These are phyloP conservation scores for Ptychodera flava DNA, from an alignment of 35 echinoderm and acorn worm genomes.

Conservation along the genomic window DNA sequence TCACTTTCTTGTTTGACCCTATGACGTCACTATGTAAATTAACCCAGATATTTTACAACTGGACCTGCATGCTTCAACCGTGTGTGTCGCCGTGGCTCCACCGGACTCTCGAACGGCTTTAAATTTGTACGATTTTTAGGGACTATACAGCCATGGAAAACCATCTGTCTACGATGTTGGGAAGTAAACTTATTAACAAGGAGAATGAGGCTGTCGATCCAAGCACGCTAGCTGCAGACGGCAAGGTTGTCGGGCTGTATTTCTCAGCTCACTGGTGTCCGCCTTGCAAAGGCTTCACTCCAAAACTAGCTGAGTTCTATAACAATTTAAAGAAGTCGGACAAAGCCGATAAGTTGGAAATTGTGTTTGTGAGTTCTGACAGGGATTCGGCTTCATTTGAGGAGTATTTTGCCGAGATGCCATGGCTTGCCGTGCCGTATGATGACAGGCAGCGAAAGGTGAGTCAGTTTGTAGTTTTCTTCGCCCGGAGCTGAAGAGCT, in stretches of 20 bases:
- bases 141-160: not conserved
- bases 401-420: constrained; percentile 46
- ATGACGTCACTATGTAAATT: not conserved
- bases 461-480: too few species aligned
- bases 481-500: too few species aligned
- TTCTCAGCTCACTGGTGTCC: constrained; percentile 76
- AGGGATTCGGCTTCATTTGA: constrained; percentile 11
- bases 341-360: constrained; percentile 25
- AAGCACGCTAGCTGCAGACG: not conserved
- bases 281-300: constrained; percentile 48
- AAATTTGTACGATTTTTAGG: not conserved
- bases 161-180: not conserved
- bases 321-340: constrained; percentile 33
- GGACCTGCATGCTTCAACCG: not conserved
- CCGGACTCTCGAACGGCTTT: not conserved
- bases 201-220: not conserved
- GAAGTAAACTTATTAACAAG: constrained; percentile 5
- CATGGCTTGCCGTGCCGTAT: constrained; percentile 53
- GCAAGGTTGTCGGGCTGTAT: constrained; percentile 50
- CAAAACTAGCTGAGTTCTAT: constrained; percentile 52
- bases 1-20: not conserved
- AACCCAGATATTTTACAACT: not conserved
- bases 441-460: constrained; percentile 47
- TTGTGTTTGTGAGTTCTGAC: constrained; percentile 72
- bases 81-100: not conserved